Evolutionary conservation across 1,140 invertebrate species (phyloP).

Genomic region (Panonychus citri): DNA sequence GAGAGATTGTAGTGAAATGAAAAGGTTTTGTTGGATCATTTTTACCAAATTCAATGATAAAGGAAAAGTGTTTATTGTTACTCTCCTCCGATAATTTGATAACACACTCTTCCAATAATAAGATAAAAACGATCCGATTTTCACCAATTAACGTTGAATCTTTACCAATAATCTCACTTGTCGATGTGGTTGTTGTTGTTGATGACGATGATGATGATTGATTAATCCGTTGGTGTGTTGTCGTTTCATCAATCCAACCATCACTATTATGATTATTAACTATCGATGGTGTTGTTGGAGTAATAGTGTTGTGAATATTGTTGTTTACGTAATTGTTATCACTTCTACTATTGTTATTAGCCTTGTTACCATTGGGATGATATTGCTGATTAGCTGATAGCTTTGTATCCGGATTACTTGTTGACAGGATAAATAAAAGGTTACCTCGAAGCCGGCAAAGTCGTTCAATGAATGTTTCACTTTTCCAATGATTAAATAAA

Average conservation of each 20-base stretch:
- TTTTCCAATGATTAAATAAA: slow-evolving; percentile 27
- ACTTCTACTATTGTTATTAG: neutral
- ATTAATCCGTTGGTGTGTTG: neutral
- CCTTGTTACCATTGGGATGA: neutral
- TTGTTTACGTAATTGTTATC: no score
- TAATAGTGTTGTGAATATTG: no score
- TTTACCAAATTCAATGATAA: neutral
- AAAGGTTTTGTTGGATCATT: neutral
- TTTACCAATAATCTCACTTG: neutral
- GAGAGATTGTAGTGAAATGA: neutral
- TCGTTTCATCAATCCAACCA: no score
- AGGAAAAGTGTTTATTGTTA: neutral
- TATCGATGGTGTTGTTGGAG: no score
- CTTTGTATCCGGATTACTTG: neutral
- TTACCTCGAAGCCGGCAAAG: slow-evolving; percentile 80
- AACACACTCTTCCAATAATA: neutral
- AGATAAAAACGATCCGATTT: neutral
- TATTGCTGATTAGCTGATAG: neutral
- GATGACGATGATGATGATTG: no score
- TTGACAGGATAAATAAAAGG: slow-evolving; percentile 38
- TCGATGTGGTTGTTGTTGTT: no score
- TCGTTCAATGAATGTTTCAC: slow-evolving; percentile 47
- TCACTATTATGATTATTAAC: no score
- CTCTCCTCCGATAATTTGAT: neutral
- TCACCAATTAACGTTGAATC: no score